Evolutionary conservation across 2,113 vertebrate genomes (phyloP), one percentile per base, ranked within the genome.

Genomic region (Platichthys flesus): DNA sequence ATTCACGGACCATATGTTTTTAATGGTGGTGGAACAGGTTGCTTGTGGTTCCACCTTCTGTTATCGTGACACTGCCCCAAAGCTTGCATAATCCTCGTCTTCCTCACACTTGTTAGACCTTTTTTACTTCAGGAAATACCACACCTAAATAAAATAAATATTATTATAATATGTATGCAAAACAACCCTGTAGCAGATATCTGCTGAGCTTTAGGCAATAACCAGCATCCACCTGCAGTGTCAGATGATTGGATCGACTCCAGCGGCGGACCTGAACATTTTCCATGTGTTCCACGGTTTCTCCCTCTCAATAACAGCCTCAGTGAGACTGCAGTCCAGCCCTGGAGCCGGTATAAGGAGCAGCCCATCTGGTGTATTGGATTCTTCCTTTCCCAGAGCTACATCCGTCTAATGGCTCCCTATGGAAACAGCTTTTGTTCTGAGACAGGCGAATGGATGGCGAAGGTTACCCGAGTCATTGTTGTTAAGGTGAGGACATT

Each of bases 381-480:
- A 91, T 80, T 69, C 85, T 86, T 90, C 76, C 79, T 42, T 71
- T 89, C 76, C 83, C 87, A 71, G 79, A 85, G 80, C 84, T 89
- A 79, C 85, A 89, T 91, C 58, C 15, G 71, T 85, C 87, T 93
- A 93, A 93, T 90, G 83, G 88, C 84, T 92, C 89, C 91, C 90
- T 40, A 47, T 83, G 90, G 88, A 92, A 84, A 69, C 42, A 15
- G 79, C 86, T 87, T 89, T 91, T 91, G 88, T 92, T 93, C 84
- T 84, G 54, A 57, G 88, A 89, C 88, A 84, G 79, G 77, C 83
- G 87, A 90, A 91, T 86, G 83, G 86, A 90, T 84, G 81, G 83
- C 86, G 82, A 83, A 90, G 91, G 90, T 91, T 84, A 83, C 64
- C 0, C 47, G 61, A 90, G 89, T 84, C 85, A 76, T 83, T 84